Percentiles rank a stretch among this genome's conserved stretches.
Evolutionary conservation across 2,113 vertebrate species (phyloP).

Genomic region (Muntiacus muntjak): DNA sequence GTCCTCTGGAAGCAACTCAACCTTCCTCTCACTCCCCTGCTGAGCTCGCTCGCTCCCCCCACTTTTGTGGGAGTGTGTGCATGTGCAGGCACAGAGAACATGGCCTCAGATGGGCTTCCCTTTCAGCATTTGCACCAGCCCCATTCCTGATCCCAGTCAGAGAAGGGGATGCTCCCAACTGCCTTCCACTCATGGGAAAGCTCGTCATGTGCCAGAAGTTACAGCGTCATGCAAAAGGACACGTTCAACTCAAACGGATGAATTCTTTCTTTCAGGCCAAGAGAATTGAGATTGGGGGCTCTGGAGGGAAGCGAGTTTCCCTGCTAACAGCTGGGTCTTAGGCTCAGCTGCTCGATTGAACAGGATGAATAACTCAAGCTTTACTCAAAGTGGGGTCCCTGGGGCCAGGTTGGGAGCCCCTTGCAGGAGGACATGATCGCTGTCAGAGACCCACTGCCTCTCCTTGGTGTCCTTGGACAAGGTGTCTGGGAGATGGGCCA

Average conservation of each 20-base stretch:
- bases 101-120: no score
- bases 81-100: background rate
- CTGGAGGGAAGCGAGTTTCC: background rate
- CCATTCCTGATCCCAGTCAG: background rate
- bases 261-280: background rate
- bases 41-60: accelerated
- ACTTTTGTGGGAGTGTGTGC: background rate
- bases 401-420: background rate
- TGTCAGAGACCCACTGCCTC: background rate
- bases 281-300: background rate
- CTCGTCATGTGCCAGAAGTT: background rate
- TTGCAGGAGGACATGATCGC: background rate
- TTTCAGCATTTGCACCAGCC: background rate
- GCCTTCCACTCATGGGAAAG: background rate
- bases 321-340: background rate
- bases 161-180: background rate
- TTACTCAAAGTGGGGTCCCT: background rate
- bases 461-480: background rate
- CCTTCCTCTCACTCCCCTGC: background rate
- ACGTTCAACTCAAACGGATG: background rate
- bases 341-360: background rate
- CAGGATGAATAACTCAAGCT: background rate
- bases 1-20: background rate
- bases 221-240: background rate
- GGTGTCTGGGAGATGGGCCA: background rate